These are phyloP conservation scores for Choloepus didactylus DNA, from an alignment of 2,797 vertebrate genomes.

Conservation along the genomic window DNA sequence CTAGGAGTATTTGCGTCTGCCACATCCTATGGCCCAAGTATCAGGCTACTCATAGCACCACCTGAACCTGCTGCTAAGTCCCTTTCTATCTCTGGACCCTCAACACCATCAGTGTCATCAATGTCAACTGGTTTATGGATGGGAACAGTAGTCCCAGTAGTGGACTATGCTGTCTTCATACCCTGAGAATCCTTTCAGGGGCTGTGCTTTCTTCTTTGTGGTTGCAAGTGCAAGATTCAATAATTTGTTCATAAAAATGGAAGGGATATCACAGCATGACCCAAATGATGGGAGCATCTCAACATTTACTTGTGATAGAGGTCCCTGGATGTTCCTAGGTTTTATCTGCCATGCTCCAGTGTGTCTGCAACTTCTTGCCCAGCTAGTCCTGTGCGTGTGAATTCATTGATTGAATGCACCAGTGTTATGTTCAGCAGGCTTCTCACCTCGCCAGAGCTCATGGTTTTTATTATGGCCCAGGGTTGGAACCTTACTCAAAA, in stretches of 20 bases:
- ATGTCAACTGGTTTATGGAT: background rate
- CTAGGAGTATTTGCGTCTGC: background rate
- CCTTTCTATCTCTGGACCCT: background rate
- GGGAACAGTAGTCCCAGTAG: background rate
- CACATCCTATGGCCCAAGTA: background rate
- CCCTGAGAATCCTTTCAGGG: background rate
- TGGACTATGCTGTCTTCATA: background rate
- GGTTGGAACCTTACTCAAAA: background rate
- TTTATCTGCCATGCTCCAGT: background rate
- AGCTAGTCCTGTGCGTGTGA: background rate
- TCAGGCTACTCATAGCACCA: background rate
- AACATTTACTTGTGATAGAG: background rate
- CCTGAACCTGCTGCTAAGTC: background rate
- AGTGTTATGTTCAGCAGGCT: background rate
- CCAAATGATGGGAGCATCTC: background rate
- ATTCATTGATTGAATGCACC: background rate
- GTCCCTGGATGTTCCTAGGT: background rate
- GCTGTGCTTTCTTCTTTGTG: background rate
- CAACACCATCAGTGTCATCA: background rate
- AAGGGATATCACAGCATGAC: background rate
- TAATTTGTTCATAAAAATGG: background rate
- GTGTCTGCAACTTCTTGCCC: background rate
- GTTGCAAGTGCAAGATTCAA: background rate
- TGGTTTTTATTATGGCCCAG: background rate
- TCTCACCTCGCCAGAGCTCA: background rate